These are phyloP conservation scores for Drosophila dives DNA, from an alignment of 2,888 invertebrate genomes.

Conservation along the genomic window DNA sequence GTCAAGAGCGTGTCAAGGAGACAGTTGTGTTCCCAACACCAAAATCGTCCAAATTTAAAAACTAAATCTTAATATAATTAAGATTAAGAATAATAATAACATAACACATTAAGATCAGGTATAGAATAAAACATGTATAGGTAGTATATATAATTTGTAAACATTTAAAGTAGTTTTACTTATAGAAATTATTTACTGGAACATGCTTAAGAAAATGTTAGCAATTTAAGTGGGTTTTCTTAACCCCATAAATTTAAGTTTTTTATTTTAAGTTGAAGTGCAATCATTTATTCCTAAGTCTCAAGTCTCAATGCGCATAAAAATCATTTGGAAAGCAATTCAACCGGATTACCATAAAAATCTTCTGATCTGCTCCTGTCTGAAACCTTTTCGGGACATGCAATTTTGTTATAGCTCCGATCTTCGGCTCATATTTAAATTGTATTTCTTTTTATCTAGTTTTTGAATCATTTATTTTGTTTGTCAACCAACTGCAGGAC, in stretches of 20 bases:
- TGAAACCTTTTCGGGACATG: neutral
- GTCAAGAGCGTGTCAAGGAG: constrained; percentile 19
- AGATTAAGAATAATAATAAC: neutral
- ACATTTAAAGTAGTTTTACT: neutral
- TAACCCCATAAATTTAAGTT: neutral
- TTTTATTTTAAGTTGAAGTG: constrained; percentile 21
- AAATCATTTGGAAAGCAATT: constrained; percentile 12
- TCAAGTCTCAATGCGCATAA: constrained; percentile 8
- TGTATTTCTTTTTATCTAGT: constrained; percentile 1
- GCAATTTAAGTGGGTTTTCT: neutral
- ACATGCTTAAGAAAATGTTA: neutral
- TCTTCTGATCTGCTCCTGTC: constrained; percentile 13
- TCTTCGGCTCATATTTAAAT: constrained; percentile 6
- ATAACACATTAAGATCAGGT: no score
- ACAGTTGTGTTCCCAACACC: constrained; percentile 4
- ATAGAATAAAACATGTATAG: neutral
- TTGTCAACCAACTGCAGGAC: constrained; percentile 25
- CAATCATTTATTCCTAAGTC: constrained; percentile 15
- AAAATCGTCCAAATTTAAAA: neutral
- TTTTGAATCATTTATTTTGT: constrained; percentile 6
- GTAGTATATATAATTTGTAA: neutral
- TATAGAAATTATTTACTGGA: neutral
- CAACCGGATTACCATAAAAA: constrained; percentile 12
- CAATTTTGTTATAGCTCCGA: constrained; percentile 3
- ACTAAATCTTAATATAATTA: neutral